A percentile compares a stretch with the other conserved stretches of the same genome.
These are phyloP conservation scores for Dusona sp. DNA, from an alignment of 2,888 invertebrate species.

Conservation along the genomic window DNA sequence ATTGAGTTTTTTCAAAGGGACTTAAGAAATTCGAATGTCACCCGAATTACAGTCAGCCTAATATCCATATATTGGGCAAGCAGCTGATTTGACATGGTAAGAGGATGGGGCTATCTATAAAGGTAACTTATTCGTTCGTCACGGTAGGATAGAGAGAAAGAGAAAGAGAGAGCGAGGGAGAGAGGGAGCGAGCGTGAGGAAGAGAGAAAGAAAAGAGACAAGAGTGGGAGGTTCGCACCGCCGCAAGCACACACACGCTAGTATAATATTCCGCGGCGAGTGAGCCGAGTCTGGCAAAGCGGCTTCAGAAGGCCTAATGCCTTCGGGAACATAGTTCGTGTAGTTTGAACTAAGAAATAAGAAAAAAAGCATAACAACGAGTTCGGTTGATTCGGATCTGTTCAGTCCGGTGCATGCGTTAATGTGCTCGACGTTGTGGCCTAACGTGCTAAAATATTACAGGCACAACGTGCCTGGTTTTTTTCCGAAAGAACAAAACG, in stretches of 20 bases:
- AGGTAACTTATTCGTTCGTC: not conserved
- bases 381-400: conserved; percentile 8
- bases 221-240: not conserved
- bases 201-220: not conserved
- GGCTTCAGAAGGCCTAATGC: conserved; percentile 11
- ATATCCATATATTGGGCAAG: not conserved
- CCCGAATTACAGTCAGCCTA: no score
- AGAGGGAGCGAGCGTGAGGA: no score
- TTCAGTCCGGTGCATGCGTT: conserved; percentile 22
- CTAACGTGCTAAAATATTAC: not conserved
- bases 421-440: not conserved
- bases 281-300: not conserved
- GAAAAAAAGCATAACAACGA: not conserved
- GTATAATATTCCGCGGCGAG: not conserved
- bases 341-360: not conserved
- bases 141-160: not conserved
- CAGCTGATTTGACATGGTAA: conserved; percentile 2
- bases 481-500: conserved; percentile 3
- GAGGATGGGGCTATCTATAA: conserved; percentile 5
- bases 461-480: no score
- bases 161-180: not conserved
- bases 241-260: not conserved
- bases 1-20: no score
- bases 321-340: not conserved
- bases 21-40: no score